A percentile compares a stretch with the other conserved stretches of the same genome.
These are phyloP conservation scores for Oenanthe oenanthe DNA, from an alignment of 2,113 vertebrate genomes.

Conservation along the genomic window DNA sequence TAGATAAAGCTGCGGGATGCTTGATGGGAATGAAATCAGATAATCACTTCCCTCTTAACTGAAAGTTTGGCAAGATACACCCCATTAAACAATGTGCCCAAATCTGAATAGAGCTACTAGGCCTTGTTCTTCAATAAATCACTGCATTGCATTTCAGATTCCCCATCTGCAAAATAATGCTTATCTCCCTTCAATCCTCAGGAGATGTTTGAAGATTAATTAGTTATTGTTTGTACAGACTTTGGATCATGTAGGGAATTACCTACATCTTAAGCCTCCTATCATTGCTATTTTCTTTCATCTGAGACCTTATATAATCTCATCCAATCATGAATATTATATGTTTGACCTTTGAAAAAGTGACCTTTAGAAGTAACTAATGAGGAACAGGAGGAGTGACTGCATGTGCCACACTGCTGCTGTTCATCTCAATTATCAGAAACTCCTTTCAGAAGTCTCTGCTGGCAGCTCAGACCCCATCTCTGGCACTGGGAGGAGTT, in stretches of 20 bases:
- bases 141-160: slow-evolving; percentile 22
- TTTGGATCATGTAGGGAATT: slow-evolving; percentile 12
- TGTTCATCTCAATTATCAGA: neutral
- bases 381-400: neutral
- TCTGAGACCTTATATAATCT: slow-evolving; percentile 15
- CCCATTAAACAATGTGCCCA: neutral
- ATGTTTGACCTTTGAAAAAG: slow-evolving; percentile 13
- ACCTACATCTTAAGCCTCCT: neutral
- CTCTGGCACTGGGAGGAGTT: neutral
- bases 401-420: neutral
- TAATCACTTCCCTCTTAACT: neutral
- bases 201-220: slow-evolving; percentile 40
- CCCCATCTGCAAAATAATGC: slow-evolving; percentile 32
- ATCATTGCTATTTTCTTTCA: slow-evolving; percentile 1
- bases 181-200: slow-evolving; percentile 31
- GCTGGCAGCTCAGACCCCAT: neutral
- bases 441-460: neutral
- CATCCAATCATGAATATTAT: neutral
- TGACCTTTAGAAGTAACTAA: slow-evolving; percentile 41
- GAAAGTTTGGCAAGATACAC: neutral
- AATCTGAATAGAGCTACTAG: neutral
- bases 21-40: slow-evolving; percentile 24
- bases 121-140: neutral
- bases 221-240: slow-evolving; percentile 30
- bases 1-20: slow-evolving; percentile 8